Percentiles rank a stretch among this genome's conserved stretches.
Conservation (phyloP, 2,113 vertebrate species). For the Phrynosoma blainvillii region DNA sequence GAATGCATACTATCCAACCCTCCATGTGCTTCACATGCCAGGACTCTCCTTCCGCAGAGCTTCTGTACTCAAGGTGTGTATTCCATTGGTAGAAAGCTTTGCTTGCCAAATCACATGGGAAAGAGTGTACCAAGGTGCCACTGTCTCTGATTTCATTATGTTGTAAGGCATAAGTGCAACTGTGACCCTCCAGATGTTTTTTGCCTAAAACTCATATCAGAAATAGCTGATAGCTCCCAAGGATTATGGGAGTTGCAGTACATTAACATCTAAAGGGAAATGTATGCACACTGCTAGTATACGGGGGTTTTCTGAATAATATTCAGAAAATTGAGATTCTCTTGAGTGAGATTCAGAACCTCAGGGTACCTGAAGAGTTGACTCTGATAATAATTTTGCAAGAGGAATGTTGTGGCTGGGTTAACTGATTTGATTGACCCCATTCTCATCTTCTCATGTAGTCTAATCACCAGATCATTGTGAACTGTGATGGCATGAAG, state of each 20-base stretch:
- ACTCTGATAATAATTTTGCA: neutral
- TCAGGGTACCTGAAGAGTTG: neutral
- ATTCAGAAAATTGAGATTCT: neutral
- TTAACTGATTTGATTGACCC: neutral
- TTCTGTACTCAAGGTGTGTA: neutral
- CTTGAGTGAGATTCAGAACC: neutral
- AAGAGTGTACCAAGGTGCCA: no score
- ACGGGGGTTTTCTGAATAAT: no score
- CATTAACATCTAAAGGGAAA: neutral
- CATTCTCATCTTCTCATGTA: neutral
- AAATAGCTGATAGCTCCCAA: neutral
- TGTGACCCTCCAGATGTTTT: no score
- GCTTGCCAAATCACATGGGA: neutral
- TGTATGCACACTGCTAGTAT: neutral
- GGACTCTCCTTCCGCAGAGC: slow-evolving; percentile 33
- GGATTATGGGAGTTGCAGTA: no score
- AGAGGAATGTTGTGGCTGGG: neutral
- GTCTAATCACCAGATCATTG: neutral
- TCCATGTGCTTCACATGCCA: neutral
- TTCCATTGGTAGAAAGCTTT: neutral
- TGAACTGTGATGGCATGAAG: neutral
- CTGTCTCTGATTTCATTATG: neutral
- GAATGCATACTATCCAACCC: neutral
- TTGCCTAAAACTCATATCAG: neutral
- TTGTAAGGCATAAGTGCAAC: no score